A percentile compares a stretch with the other conserved stretches of the same genome.
Conservation (phyloP, 2,888 invertebrate species). For the Calameuta filiformis region DNA sequence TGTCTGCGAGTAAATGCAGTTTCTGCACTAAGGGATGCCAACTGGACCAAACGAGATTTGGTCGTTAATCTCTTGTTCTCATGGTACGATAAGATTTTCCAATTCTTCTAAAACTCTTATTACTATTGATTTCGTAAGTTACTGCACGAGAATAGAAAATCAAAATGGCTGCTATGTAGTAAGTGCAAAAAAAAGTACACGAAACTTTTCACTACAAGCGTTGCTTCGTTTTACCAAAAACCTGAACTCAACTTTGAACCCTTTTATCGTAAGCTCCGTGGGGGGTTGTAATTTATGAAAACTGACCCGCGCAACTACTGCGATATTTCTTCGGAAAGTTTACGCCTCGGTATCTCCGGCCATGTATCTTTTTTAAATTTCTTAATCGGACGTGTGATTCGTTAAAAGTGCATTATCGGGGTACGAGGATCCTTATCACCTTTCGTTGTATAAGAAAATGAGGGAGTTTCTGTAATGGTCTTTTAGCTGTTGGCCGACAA, state of each 20-base stretch:
- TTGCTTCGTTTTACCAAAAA: neutral
- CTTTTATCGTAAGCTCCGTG: neutral
- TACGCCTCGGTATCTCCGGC: neutral
- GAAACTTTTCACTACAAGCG: neutral
- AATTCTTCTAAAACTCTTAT: neutral
- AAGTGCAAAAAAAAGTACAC: neutral
- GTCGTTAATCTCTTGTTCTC: neutral
- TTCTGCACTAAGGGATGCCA: neutral
- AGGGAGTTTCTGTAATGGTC: neutral
- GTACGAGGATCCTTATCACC: neutral
- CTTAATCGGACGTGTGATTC: neutral
- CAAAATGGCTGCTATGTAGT: neutral
- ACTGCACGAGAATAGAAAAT: neutral
- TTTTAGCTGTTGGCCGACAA: neutral
- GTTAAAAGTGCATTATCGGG: neutral
- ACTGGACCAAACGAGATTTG: neutral
- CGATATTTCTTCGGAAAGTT: neutral
- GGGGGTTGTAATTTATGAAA: neutral
- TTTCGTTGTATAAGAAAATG: neutral
- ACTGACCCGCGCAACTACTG: neutral
- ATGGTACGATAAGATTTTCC: neutral
- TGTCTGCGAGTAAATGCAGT: neutral
- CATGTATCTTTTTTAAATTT: neutral
- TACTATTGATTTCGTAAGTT: neutral
- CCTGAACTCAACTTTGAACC: neutral